Conservation (phyloP, 2,797 vertebrate species). For the Peromyscus aztecus region DNA sequence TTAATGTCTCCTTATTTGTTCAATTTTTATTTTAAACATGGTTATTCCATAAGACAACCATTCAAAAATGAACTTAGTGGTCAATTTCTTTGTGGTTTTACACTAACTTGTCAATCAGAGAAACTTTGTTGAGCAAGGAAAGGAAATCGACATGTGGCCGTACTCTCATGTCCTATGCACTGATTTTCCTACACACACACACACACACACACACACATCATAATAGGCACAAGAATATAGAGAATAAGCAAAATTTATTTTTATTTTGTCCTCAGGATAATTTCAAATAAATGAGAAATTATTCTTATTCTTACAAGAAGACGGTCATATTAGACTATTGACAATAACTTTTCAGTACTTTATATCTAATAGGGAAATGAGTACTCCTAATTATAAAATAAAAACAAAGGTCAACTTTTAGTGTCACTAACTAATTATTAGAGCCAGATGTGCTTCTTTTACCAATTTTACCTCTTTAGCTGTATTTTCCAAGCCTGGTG, state of each 20-base stretch:
- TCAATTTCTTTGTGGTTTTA: background rate
- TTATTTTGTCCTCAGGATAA: slow-evolving; percentile 1
- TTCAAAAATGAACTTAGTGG: background rate
- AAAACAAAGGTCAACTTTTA: background rate
- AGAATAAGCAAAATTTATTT: slow-evolving; percentile 4
- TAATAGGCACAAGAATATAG: background rate
- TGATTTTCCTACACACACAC: background rate
- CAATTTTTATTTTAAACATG: slow-evolving; percentile 62
- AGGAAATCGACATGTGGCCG: background rate
- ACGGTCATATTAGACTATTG: slow-evolving; percentile 21
- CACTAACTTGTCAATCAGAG: slow-evolving; percentile 45
- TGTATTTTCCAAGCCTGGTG: background rate
- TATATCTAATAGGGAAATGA: slow-evolving; percentile 33
- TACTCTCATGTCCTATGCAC: background rate
- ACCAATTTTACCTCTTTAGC: background rate
- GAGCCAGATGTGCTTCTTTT: background rate
- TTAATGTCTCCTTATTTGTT: background rate
- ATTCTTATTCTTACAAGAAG: slow-evolving; percentile 17
- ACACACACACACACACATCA: background rate
- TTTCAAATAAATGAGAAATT: slow-evolving; percentile 45
- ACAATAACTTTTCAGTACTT: slow-evolving; percentile 15
- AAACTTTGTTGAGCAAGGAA: background rate
- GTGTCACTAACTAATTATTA: background rate
- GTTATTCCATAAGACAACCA: background rate
- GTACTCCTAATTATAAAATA: background rate